A percentile compares a stretch with the other conserved stretches of the same genome.
These are phyloP conservation scores for Homalodisca vitripennis DNA, from an alignment of 1,140 invertebrate genomes.

Conservation along the genomic window DNA sequence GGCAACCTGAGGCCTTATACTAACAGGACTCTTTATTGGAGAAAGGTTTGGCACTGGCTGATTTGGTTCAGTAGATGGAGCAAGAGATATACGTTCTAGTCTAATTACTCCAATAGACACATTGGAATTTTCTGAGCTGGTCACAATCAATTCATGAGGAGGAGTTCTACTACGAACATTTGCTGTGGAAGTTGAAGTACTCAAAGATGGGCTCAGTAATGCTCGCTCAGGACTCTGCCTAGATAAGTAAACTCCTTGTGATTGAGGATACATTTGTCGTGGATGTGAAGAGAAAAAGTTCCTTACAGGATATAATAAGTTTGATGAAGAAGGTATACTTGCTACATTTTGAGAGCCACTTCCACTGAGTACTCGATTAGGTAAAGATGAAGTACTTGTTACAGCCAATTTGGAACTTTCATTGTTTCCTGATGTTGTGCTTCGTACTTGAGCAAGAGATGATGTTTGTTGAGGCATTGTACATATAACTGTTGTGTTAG, in stretches of 20 bases:
- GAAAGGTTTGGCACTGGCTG: conserved; percentile 5
- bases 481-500: background rate
- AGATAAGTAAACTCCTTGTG: background rate
- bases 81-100: background rate
- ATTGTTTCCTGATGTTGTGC: background rate
- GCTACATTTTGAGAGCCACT: background rate
- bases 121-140: conserved; percentile 10
- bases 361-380: background rate
- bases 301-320: background rate
- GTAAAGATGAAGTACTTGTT: background rate
- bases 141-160: conserved; percentile 16
- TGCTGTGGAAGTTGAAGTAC: background rate
- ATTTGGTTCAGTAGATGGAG: conserved; percentile 1
- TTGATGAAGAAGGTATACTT: background rate
- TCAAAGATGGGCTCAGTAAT: background rate
- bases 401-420: background rate
- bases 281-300: background rate
- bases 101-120: conserved; percentile 18
- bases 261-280: conserved; percentile 10
- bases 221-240: background rate
- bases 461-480: background rate
- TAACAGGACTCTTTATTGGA: conserved; percentile 9
- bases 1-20: background rate
- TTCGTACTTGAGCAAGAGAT: background rate
- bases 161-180: conserved; percentile 1